Evolutionary conservation across 53 echinoderm and acorn worm genomes (phyloP), one percentile per base, ranked within the genome.

Genomic region (Zoroaster sp.): DNA sequence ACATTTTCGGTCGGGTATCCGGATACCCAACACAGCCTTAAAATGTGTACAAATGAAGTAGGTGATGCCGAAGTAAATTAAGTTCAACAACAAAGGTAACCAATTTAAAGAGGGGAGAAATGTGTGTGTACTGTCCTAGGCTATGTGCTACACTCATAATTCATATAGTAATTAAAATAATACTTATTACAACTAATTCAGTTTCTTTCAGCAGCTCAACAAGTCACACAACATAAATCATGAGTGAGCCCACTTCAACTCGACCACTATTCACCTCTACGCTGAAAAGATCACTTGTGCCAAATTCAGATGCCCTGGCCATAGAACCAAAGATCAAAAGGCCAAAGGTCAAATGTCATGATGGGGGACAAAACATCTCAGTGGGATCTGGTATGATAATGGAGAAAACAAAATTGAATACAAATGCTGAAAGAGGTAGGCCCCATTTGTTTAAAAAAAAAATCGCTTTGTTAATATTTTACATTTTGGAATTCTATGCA

Each of bases 271-370:
- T 44, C 12, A 71, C 69, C 10, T 69, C 85, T 35, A 85, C 71
- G 47, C 51, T 85, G 25, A 85, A 85, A 23, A 69, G 85, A 71
- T 17, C 71, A 7, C 51, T 35, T 4, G 20, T 5, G 21, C 33
- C 30, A 7, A 55, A 59, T 38, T 18, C 1, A 4, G 37, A 18
- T 34, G 59, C 7, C 3, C 59, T 59, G 37, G 12, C 40, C 38
- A 37, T 32, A 20, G 79, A n/a, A 21, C 79, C 79, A 23, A 63
- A 23, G 79, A 40, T 43, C 32, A 85, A 85, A 44, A 85, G 85
- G 71, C 34, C 47, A 49, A 85, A 49, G 68, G 47, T 85, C 49
- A 49, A 42, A 42, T 69, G 34, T 71, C 53, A 83, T 18, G 49
- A 66, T 18, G 6, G 12, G 21, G 42, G 47, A 15, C 74, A 40